These are phyloP conservation scores for Meloidogyne exigua DNA, from an alignment of 1,140 invertebrate species.

Conservation along the genomic window DNA sequence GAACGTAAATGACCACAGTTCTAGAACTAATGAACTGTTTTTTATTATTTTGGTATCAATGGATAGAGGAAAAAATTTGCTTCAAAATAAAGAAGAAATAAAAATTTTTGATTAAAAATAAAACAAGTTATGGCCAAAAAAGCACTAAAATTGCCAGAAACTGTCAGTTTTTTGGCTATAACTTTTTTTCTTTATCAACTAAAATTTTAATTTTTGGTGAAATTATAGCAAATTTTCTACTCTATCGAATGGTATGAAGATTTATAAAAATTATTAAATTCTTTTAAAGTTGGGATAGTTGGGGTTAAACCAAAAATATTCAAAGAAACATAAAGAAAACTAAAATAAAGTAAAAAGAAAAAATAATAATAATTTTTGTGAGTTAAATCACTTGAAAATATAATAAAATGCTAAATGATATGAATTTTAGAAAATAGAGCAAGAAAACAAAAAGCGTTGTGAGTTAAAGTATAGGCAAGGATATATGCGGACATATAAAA, in stretches of 20 bases:
- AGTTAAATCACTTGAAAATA: not conserved
- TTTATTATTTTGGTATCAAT: not conserved
- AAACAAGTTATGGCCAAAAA: not conserved
- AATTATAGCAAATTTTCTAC: not conserved
- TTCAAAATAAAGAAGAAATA: not conserved
- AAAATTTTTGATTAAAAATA: not conserved
- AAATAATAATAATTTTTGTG: not conserved
- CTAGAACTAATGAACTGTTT: not conserved
- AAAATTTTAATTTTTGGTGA: not conserved
- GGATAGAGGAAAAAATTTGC: not conserved
- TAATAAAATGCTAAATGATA: too few species aligned
- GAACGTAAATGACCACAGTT: not conserved
- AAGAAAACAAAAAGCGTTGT: too few species aligned
- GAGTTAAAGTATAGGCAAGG: too few species aligned
- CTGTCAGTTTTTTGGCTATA: not conserved
- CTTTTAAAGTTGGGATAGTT: not conserved
- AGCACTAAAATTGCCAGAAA: not conserved
- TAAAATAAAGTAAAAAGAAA: too few species aligned
- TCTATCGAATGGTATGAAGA: not conserved
- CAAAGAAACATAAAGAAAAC: too few species aligned
- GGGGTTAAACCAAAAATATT: too few species aligned
- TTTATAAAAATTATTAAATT: not conserved
- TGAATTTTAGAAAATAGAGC: too few species aligned
- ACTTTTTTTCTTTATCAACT: not conserved
- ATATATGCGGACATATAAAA: too few species aligned